phyloP scores from a whole-genome alignment of 2,888 invertebrate species.

The Drosophila paramelanica region DNA sequence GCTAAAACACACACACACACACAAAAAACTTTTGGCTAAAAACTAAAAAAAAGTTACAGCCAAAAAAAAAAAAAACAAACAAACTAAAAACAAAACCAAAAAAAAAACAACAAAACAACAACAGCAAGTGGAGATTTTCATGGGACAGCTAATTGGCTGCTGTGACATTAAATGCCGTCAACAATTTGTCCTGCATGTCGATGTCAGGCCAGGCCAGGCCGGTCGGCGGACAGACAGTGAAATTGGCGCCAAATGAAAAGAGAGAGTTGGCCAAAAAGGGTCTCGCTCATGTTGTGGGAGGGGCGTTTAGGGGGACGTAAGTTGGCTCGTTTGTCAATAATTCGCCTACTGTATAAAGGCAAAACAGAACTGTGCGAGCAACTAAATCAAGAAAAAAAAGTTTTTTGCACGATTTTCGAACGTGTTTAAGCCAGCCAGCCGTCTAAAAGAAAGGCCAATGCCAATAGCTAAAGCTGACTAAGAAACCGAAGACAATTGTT shows the following conservation, averaged over 20 bases:
- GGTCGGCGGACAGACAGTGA: slow-evolving; percentile 54
- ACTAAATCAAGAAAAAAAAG: slow-evolving; percentile 73
- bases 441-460: slow-evolving; percentile 49
- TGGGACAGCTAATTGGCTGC: slow-evolving; percentile 81
- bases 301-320: slow-evolving; percentile 6
- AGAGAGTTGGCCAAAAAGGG: slow-evolving; percentile 59
- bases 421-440: slow-evolving; percentile 57
- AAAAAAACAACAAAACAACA: slow-evolving; percentile 28
- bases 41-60: slow-evolving; percentile 47
- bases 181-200: slow-evolving; percentile 82
- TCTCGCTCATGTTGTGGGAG: slow-evolving; percentile 5
- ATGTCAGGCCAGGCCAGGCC: slow-evolving; percentile 57
- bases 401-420: slow-evolving; percentile 72
- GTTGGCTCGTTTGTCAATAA: slow-evolving; percentile 72
- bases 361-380: slow-evolving; percentile 49
- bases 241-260: slow-evolving; percentile 78
- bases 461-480: slow-evolving; percentile 23
- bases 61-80: slow-evolving; percentile 33
- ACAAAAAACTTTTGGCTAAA: slow-evolving; percentile 55
- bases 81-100: slow-evolving; percentile 12
- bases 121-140: slow-evolving; percentile 73
- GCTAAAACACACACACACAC: slow-evolving; percentile 40
- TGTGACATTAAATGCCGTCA: slow-evolving; percentile 81
- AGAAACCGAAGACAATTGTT: slow-evolving; percentile 57
- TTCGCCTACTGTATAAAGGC: slow-evolving; percentile 58